A percentile compares a stretch with the other conserved stretches of the same genome.
These are phyloP conservation scores for Linnaemya vulpina DNA, from an alignment of 2,888 invertebrate species.

Conservation along the genomic window DNA sequence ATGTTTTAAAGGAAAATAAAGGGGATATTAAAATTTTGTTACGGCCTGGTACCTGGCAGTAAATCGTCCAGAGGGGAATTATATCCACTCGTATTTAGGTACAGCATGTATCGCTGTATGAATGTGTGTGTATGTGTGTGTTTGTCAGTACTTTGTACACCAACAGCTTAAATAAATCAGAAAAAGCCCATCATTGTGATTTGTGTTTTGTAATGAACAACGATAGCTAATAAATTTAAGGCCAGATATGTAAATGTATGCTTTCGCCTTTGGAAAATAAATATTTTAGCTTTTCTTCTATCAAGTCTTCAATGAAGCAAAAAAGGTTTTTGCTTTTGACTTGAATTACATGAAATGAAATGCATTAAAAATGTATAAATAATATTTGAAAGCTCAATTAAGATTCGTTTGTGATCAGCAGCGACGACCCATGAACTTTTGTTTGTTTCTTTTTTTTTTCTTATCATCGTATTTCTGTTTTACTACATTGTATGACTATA, in stretches of 20 bases:
- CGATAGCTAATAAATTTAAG: constrained; percentile 7
- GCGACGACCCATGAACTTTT: no score
- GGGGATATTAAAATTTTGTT: constrained; percentile 22
- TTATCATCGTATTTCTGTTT: no score
- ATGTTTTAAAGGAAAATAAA: constrained; percentile 30
- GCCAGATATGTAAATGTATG: constrained; percentile 13
- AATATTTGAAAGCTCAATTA: no score
- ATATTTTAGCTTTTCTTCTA: no score
- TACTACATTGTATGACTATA: no score
- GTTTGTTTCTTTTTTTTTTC: no score
- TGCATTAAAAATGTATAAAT: no score
- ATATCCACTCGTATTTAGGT: not conserved
- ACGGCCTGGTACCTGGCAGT: constrained; percentile 14
- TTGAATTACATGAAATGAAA: no score
- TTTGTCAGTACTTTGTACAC: not conserved
- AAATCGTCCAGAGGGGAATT: not conserved
- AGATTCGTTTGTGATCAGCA: no score
- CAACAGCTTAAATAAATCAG: constrained; percentile 6
- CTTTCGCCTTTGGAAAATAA: no score
- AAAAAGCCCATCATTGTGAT: constrained; percentile 8
- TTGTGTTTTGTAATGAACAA: constrained; percentile 24
- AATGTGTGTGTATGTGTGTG: not conserved
- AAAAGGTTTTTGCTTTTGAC: no score
- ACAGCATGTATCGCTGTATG: not conserved
- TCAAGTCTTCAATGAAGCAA: no score